phyloP scores from a whole-genome alignment of 2,888 invertebrate genomes.

The Siphlonurus alternatus region DNA sequence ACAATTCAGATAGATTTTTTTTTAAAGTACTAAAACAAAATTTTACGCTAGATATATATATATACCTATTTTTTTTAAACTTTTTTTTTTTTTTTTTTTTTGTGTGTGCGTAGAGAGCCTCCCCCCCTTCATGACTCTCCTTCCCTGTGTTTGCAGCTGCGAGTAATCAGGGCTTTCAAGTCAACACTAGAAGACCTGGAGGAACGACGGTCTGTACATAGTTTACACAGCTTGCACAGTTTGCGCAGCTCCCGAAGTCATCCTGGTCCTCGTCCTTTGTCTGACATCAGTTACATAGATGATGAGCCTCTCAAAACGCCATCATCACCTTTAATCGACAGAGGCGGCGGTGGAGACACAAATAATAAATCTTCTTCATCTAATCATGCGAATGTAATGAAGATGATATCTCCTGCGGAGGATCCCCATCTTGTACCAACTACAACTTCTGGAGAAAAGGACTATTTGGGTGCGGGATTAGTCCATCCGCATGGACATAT shows the following conservation, averaged over 20 bases:
- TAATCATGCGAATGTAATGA: slow-evolving; percentile 17
- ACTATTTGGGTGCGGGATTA: slow-evolving; percentile 8
- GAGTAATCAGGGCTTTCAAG: slow-evolving; percentile 99
- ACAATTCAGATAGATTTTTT: no score
- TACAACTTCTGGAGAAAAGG: no score
- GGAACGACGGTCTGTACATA: slow-evolving; percentile 96
- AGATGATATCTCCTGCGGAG: slow-evolving; percentile 18
- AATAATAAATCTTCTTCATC: slow-evolving; percentile 9
- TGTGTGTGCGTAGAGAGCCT: slow-evolving; percentile 15
- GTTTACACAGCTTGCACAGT: slow-evolving; percentile 85
- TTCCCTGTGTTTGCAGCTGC: slow-evolving; percentile 82
- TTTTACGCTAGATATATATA: not conserved
- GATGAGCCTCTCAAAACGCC: slow-evolving; percentile 39
- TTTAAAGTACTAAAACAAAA: not conserved
- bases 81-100: slow-evolving; percentile 9
- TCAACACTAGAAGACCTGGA: slow-evolving; percentile 98
- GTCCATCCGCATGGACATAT: slow-evolving; percentile 1
- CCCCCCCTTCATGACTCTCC: slow-evolving; percentile 21
- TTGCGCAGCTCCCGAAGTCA: slow-evolving; percentile 61
- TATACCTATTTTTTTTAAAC: not conserved
- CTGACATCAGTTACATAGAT: slow-evolving; percentile 73
- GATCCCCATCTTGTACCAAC: slow-evolving; percentile 17
- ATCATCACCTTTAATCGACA: slow-evolving; percentile 23
- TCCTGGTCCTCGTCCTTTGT: slow-evolving; percentile 53
- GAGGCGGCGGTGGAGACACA: slow-evolving; percentile 14